phyloP scores from a whole-genome alignment of 1,140 invertebrate species.

The Danaus plexippus region DNA sequence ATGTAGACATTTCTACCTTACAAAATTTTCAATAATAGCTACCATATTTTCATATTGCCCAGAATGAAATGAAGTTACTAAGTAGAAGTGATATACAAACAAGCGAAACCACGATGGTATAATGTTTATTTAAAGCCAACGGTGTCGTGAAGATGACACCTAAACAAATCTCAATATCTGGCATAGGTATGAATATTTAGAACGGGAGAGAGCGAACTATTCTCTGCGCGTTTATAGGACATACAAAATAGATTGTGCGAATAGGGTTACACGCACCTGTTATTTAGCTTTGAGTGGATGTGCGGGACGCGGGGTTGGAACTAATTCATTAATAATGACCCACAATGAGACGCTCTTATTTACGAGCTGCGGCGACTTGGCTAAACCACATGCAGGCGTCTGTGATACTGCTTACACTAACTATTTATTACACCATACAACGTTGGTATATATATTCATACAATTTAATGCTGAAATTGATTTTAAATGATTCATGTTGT shows the following conservation, averaged over 20 bases:
- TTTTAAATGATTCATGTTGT: constrained; percentile 12
- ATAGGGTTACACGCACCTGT: constrained; percentile 71
- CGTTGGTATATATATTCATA: constrained; percentile 5
- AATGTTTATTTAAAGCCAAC: constrained; percentile 56
- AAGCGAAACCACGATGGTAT: too few species aligned
- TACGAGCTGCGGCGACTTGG: constrained; percentile 57
- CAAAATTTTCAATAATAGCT: too few species aligned
- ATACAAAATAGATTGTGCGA: constrained; percentile 71
- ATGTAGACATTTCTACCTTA: too few species aligned
- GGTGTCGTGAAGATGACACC: constrained; percentile 65
- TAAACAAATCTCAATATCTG: constrained; percentile 68
- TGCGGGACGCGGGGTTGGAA: constrained; percentile 35
- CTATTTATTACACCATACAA: constrained; percentile 3
- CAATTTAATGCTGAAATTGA: constrained; percentile 4
- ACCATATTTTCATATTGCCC: too few species aligned
- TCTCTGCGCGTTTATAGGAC: constrained; percentile 63
- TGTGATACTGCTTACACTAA: background rate
- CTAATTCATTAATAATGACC: constrained; percentile 69
- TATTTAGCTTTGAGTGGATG: constrained; percentile 61
- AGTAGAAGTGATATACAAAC: too few species aligned
- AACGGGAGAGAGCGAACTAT: constrained; percentile 54
- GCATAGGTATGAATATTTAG: constrained; percentile 70
- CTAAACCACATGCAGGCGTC: constrained; percentile 44
- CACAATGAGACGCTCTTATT: constrained; percentile 68
- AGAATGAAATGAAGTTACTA: too few species aligned